Conservation (phyloP, 2,888 invertebrate genomes). For the Chloroclysta siterata region DNA sequence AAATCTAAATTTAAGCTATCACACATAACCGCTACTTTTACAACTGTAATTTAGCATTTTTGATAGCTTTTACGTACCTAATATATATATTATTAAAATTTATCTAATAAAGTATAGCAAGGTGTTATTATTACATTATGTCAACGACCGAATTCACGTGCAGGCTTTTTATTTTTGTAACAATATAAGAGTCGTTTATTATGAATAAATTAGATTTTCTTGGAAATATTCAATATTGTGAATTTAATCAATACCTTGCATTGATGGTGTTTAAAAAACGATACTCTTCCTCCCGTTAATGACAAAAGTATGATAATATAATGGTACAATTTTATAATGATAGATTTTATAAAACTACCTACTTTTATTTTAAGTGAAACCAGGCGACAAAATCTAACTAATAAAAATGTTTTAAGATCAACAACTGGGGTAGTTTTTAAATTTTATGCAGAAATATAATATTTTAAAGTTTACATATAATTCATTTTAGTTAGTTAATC, state of each 20-base stretch:
- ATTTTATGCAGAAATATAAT: constrained; percentile 70
- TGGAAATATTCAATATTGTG: constrained; percentile 8
- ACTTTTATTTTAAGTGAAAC: constrained; percentile 48
- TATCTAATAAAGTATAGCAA: not conserved
- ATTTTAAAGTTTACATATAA: constrained; percentile 81
- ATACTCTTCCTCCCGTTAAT: constrained; percentile 21
- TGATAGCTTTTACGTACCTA: not conserved
- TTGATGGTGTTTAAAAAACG: constrained; percentile 22
- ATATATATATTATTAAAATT: not conserved
- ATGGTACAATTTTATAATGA: constrained; percentile 36
- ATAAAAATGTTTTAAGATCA: constrained; percentile 69
- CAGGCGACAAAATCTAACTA: constrained; percentile 78
- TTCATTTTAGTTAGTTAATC: constrained; percentile 80
- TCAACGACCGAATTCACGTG: constrained; percentile 19
- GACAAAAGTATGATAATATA: constrained; percentile 25
- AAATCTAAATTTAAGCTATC: constrained; percentile 3
- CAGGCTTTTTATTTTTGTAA: constrained; percentile 19
- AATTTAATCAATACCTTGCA: constrained; percentile 17
- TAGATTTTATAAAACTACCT: constrained; percentile 39
- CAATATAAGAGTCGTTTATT: constrained; percentile 7
- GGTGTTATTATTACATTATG: constrained; percentile 11
- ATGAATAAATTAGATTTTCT: constrained; percentile 8
- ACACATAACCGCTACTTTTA: constrained; percentile 3
- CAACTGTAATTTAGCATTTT: constrained; percentile 1
- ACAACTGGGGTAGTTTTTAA: constrained; percentile 78